A percentile compares a stretch with the other conserved stretches of the same genome.
Evolutionary conservation across 2,113 vertebrate species (phyloP).

Genomic region (Pampusana beccarii): DNA sequence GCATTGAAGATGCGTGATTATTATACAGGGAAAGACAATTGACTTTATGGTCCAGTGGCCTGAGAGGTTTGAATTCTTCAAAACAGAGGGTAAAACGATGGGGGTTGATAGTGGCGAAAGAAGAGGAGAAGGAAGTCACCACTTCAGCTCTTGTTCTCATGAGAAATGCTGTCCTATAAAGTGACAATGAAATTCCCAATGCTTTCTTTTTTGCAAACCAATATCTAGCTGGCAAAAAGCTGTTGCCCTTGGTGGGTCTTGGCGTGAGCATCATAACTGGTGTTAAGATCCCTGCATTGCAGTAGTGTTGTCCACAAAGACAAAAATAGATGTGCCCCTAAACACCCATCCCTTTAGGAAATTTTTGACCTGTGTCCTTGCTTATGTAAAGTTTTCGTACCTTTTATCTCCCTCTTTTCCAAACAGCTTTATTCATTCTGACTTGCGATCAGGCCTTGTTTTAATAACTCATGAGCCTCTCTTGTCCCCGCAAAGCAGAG

Average conservation of each 20-base stretch:
- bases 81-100: not conserved
- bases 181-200: not conserved
- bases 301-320: not conserved
- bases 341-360: not conserved
- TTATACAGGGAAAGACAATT: not conserved
- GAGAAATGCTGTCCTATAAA: not conserved
- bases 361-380: constrained; percentile 1
- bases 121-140: not conserved
- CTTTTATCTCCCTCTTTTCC: not conserved
- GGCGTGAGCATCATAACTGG: rapidly evolving
- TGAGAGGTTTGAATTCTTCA: not conserved
- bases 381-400: not conserved
- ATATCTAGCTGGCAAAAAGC: not conserved
- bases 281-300: not conserved
- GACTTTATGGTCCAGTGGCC: not conserved
- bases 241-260: not conserved
- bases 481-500: not conserved
- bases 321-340: not conserved
- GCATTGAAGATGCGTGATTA: not conserved
- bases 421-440: constrained; percentile 10
- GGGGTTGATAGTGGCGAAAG: not conserved
- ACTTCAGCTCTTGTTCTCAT: not conserved
- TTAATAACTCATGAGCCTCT: not conserved
- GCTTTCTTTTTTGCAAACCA: not conserved
- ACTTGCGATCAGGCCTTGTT: not conserved